Base-by-base conservation (phyloP, 2,113 vertebrate species). In the Semicossyphus pulcher region DNA sequence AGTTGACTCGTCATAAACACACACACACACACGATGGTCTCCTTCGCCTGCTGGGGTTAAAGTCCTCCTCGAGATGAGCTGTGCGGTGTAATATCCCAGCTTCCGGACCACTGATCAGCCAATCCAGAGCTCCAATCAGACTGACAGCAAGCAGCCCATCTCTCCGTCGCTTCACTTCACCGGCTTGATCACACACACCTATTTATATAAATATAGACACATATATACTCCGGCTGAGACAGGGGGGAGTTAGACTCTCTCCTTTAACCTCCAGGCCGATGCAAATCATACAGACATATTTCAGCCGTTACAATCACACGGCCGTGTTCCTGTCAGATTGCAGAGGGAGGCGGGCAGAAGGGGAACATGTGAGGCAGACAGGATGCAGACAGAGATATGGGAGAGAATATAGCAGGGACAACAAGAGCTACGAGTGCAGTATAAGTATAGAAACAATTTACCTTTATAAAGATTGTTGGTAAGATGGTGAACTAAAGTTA, bases 81-180 rank as follows among this genome's bases (percentile, higher is more conserved):
- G 26, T 29, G 65, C 80, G 72, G 63, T 72, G 79, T 68, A 84
- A 84, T 64, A 76, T 67, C 76, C 70, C 49, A 16, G 82, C 74
- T 86, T 83, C 78, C 28, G 41, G 86, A 86, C 79, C 81, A 72
- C 11, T 77, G 86, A 78, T 81, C 83, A 80, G 72, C 76, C 76
- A 70, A 73, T 78, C 77, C 71, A 34, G 63, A 58, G 31, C 51
- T 69, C 58, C 59, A 44, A 85, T 88, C 76, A 71, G 34, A 69
- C 80, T 72, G 83, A 84, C 82, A 83, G 58, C 72, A 48, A 60
- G 77, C 56, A 65, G 78, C 62, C 62, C 65, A 42, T 79, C 80
- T 83, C 71, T 26, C 42, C 10, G 62, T 80, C 36, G 68, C 39
- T 74, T 59, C 80, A 67, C 72, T 68, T 74, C 73, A 78, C 64